phyloP scores from a whole-genome alignment of 2,113 vertebrate species.

The Ancistrus triradiatus region DNA sequence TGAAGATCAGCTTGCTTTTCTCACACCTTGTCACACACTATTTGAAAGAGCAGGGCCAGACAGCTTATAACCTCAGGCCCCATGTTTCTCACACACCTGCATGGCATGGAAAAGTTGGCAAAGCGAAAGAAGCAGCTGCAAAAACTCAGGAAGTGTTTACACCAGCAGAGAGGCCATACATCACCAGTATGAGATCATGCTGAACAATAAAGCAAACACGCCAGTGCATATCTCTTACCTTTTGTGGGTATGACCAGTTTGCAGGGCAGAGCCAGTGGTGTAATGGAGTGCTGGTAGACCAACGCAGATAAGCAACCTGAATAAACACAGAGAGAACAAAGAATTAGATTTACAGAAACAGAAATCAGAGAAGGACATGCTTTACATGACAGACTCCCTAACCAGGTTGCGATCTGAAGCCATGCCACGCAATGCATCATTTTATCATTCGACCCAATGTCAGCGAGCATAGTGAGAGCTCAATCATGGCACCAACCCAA shows the following conservation, averaged over 20 bases:
- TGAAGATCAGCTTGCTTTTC: conserved; percentile 1
- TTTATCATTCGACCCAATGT: background rate
- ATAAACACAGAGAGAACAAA: conserved; percentile 19
- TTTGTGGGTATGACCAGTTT: conserved; percentile 90
- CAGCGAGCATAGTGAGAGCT: background rate
- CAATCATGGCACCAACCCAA: background rate
- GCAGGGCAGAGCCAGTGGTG: conserved; percentile 91
- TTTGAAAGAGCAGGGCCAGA: background rate
- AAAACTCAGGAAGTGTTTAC: background rate
- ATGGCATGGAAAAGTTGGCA: conserved; percentile 20
- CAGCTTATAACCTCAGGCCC: background rate
- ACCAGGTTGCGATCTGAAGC: conserved; percentile 15
- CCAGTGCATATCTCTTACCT: conserved; percentile 69
- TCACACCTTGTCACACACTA: conserved; percentile 8
- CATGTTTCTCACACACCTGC: conserved; percentile 15
- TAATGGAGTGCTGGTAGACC: conserved; percentile 98
- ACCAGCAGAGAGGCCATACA: conserved; percentile 15
- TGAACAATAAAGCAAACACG: conserved; percentile 3
- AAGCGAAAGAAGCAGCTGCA: conserved; percentile 4
- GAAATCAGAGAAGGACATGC: conserved; percentile 28
- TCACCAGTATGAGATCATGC: conserved; percentile 19
- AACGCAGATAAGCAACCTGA: conserved; percentile 91
- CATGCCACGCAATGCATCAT: conserved; percentile 14
- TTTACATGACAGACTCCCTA: conserved; percentile 15
- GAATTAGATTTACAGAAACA: conserved; percentile 31